Evolutionary conservation across 2,888 invertebrate genomes (phyloP), one percentile per base, ranked within the genome.

Genomic region (Bedellia somnulentella): DNA sequence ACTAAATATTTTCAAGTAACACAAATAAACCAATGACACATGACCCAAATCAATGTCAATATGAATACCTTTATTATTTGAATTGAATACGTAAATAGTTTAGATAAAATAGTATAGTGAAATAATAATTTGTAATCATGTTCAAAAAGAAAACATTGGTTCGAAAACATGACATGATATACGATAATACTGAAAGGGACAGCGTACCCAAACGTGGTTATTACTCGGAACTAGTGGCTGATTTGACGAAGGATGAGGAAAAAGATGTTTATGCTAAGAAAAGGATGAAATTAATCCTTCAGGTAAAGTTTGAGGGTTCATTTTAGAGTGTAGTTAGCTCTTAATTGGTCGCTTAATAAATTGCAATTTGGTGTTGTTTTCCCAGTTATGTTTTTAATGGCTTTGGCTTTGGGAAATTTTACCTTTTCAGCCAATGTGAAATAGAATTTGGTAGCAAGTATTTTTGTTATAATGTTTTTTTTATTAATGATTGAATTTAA

Each of bases 161-260:
- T n/a, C n/a, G n/a, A n/a, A n/a, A n/a, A n/a, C n/a, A n/a, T n/a
- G n/a, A n/a, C n/a, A n/a, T n/a, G n/a, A n/a, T n/a, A n/a, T n/a
- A n/a, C n/a, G 60, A 68, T 30, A 71, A 68, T 31, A 47, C 36
- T 2, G 45, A 56, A 0, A 46, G 67, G 30, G 61, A 66, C 35
- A 33, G 42, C 1, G 57, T 67, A 2, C 70, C 62, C 0, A 71
- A 68, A 40, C 49, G 82, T 15, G 83, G 81, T 10, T 84, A 83
- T 48, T 84, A 83, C 39, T 81, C 82, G 0, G 83, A 83, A 46
- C 44, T 82, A 17, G 70, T 80, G 1, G 79, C 81, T 0, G 71
- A 80, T 39, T 51, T 73, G 51, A 49, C 61, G 2, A 70, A 62
- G 35, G 54, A 68, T 11, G 66, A 56, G 0, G 41, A 54, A 1